Conservation (phyloP, 92 coral and sea anemone species). For the Phymanthus crucifer region DNA sequence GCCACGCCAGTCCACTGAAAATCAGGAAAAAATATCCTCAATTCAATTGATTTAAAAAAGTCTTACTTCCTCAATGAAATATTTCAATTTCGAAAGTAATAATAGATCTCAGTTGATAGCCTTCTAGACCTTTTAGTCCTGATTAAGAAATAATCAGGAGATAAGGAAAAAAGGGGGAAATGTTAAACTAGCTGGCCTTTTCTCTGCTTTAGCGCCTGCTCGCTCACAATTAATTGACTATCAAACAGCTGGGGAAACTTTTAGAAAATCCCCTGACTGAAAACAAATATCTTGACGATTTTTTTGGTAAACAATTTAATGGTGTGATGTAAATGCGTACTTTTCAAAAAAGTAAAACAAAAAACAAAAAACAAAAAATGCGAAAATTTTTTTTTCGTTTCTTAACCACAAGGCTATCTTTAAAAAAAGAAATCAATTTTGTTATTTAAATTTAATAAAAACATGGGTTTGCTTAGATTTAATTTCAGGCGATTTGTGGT, state of each 20-base stretch:
- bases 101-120: background rate
- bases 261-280: background rate
- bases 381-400: background rate
- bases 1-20: conserved; percentile 9
- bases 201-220: no score
- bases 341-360: background rate
- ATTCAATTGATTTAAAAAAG: background rate
- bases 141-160: no score
- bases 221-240: background rate
- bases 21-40: conserved; percentile 2
- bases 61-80: background rate
- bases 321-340: background rate
- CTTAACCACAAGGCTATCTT: background rate
- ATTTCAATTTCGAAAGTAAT: background rate
- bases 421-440: background rate
- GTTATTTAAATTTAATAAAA: background rate
- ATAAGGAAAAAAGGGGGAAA: no score
- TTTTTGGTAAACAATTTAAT: background rate
- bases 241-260: conserved; percentile 7
- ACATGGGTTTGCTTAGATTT: background rate
- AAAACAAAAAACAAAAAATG: background rate
- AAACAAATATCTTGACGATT: background rate
- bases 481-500: background rate
- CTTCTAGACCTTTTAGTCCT: no score
- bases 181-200: no score